phyloP scores from a whole-genome alignment of 2,888 invertebrate species.

The Leptopterna dolabrata region DNA sequence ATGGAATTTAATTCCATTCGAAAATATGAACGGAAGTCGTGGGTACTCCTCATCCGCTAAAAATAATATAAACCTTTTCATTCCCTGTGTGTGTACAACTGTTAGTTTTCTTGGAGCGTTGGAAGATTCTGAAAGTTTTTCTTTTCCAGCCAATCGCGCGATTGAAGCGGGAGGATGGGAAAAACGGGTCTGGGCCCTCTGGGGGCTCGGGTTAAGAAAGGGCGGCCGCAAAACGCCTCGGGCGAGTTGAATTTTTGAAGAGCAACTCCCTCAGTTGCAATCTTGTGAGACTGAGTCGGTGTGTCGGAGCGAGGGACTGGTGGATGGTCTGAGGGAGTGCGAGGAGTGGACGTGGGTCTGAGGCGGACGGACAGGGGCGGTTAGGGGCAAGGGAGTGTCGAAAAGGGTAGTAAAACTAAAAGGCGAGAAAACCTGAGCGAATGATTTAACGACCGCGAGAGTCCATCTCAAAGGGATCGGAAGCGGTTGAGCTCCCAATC shows the following conservation, averaged over 20 bases:
- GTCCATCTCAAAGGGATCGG: not conserved
- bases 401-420: not conserved
- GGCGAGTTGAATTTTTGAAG: slow-evolving; percentile 36
- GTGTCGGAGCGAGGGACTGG: too few species aligned
- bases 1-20: too few species aligned
- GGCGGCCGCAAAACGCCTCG: slow-evolving; percentile 1
- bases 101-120: not conserved
- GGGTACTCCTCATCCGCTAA: too few species aligned
- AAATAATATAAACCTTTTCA: not conserved
- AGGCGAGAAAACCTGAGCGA: not conserved
- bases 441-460: not conserved
- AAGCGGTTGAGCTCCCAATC: not conserved
- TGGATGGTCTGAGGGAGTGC: not conserved
- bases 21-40: too few species aligned
- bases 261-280: not conserved
- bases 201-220: not conserved
- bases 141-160: not conserved
- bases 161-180: not conserved
- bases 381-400: not conserved
- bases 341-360: not conserved
- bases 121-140: not conserved
- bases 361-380: not conserved
- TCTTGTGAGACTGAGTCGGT: too few species aligned
- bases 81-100: not conserved
- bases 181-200: not conserved